phyloP scores from a whole-genome alignment of 2,888 invertebrate genomes.

The Cosmorhoe ocellata region DNA sequence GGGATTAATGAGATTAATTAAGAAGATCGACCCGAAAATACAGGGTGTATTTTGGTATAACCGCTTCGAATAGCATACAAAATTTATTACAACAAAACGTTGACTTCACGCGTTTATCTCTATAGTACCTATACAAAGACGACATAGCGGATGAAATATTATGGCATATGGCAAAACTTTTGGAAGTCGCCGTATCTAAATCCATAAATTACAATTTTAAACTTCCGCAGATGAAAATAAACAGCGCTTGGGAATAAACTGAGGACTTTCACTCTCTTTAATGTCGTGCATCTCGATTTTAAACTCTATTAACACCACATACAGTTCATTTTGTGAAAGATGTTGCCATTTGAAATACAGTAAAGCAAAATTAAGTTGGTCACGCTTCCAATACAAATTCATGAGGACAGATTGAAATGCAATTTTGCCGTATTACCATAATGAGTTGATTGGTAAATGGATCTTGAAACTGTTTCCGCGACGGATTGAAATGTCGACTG shows the following conservation, averaged over 20 bases:
- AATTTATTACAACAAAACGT: no score
- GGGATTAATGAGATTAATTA: no score
- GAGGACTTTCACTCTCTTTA: conserved; percentile 47
- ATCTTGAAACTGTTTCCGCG: conserved; percentile 34
- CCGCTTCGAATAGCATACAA: no score
- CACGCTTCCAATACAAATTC: conserved; percentile 28
- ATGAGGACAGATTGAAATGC: conserved; percentile 26
- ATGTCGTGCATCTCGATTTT: conserved; percentile 14
- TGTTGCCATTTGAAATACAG: conserved; percentile 23
- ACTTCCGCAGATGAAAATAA: conserved; percentile 49
- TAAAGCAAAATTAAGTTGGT: conserved; percentile 37
- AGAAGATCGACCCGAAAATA: no score
- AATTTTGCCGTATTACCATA: conserved; percentile 30
- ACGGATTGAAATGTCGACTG: conserved; percentile 23
- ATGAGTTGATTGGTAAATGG: conserved; percentile 37
- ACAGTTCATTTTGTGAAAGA: conserved; percentile 22
- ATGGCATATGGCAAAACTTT: background rate
- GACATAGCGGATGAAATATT: background rate
- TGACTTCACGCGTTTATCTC: no score
- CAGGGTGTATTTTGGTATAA: no score
- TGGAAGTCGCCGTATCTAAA: conserved; percentile 9
- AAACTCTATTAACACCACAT: conserved; percentile 25
- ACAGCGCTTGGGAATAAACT: conserved; percentile 42
- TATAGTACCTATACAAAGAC: no score
- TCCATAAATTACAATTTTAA: conserved; percentile 41